Evolutionary conservation across 2,888 invertebrate genomes (phyloP).

Genomic region (Thymelicus sylvestris): DNA sequence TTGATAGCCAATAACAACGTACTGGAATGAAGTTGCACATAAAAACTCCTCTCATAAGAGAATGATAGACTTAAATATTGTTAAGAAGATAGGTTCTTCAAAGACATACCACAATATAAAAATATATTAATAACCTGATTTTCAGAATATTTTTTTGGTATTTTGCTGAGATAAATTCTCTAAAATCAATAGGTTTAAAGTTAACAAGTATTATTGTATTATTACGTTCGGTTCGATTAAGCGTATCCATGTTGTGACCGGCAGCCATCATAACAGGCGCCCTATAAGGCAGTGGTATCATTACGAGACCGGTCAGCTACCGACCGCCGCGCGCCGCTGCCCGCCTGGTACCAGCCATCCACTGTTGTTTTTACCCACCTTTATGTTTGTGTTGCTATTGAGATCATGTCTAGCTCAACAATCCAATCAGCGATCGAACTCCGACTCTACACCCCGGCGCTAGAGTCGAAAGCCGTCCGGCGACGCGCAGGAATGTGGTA

Average conservation of each 20-base stretch:
- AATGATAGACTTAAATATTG: no score
- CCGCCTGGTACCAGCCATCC: slow-evolving; percentile 68
- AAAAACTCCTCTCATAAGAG: no score
- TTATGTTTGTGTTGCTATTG: slow-evolving; percentile 74
- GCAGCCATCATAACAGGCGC: slow-evolving; percentile 73
- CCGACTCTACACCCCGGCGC: slow-evolving; percentile 7
- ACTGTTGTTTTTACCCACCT: slow-evolving; percentile 69
- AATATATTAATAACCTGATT: no score
- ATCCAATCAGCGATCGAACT: slow-evolving; percentile 26
- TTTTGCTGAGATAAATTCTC: no score
- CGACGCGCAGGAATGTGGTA: slow-evolving; percentile 44
- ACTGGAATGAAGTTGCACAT: no score
- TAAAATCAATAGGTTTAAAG: no score
- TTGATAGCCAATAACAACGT: no score
- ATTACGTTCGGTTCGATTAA: neutral
- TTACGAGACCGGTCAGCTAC: slow-evolving; percentile 76
- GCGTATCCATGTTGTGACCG: slow-evolving; percentile 59
- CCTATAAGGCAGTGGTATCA: slow-evolving; percentile 81
- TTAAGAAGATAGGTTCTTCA: no score
- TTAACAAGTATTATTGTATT: no score
- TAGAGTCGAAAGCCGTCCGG: slow-evolving; percentile 30
- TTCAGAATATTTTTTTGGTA: no score
- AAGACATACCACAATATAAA: no score
- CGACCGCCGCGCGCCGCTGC: slow-evolving; percentile 65
- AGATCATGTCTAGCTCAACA: slow-evolving; percentile 55